Evolutionary conservation across 2,888 invertebrate species (phyloP).

Genomic region (Stenolophus ochropezus): DNA sequence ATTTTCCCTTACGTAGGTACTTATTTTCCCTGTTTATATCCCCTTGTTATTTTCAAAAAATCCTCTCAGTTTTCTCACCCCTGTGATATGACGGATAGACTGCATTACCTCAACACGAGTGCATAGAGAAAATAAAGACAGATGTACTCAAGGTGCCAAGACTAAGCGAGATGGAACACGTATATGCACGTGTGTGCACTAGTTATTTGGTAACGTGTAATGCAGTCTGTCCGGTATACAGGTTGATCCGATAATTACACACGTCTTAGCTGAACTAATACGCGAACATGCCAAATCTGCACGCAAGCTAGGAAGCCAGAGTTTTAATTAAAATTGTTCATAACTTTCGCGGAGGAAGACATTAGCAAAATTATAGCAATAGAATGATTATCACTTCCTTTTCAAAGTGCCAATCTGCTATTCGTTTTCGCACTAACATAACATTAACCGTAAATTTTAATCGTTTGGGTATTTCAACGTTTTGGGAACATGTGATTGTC

Average conservation of each 20-base stretch:
- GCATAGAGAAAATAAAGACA: conserved; percentile 17
- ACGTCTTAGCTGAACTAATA: conserved; percentile 55
- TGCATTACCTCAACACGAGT: conserved; percentile 40
- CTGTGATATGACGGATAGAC: conserved; percentile 15
- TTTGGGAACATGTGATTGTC: too few relatives aligned
- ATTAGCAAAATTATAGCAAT: too few relatives aligned
- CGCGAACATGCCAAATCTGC: conserved; percentile 51
- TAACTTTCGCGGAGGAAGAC: background rate
- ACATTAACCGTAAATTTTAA: too few relatives aligned
- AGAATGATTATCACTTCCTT: too few relatives aligned
- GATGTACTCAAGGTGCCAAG: background rate
- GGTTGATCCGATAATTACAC: conserved; percentile 59
- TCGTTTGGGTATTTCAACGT: too few relatives aligned
- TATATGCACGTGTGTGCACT: conserved; percentile 25
- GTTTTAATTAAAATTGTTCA: background rate
- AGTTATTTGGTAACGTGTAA: conserved; percentile 53
- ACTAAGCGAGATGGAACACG: background rate
- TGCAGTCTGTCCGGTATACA: conserved; percentile 49
- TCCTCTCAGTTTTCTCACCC: background rate
- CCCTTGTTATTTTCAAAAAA: background rate
- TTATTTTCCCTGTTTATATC: too few relatives aligned
- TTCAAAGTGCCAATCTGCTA: too few relatives aligned
- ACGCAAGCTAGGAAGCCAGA: conserved; percentile 43
- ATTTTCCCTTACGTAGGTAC: too few relatives aligned
- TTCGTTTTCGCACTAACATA: too few relatives aligned